These are phyloP conservation scores for Semnornis frantzii DNA, from an alignment of 2,113 vertebrate species.

Conservation along the genomic window DNA sequence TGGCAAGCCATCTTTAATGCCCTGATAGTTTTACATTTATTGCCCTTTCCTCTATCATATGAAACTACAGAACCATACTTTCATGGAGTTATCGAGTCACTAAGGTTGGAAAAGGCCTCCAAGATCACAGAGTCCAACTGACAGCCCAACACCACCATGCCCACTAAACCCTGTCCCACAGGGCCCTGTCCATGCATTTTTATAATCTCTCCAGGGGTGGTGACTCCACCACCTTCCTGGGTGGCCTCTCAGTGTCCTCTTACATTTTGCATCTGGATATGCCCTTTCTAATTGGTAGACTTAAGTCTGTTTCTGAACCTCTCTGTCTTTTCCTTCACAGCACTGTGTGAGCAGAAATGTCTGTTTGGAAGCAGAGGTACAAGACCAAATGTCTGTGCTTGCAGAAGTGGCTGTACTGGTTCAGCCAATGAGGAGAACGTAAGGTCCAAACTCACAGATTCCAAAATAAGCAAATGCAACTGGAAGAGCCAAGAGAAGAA, in stretches of 20 bases:
- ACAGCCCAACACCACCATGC: no score
- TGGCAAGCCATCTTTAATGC: not conserved
- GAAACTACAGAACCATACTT: not conserved
- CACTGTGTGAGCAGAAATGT: constrained; percentile 73
- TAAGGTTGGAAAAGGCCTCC: no score
- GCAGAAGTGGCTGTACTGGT: constrained; percentile 67
- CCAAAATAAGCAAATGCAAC: not conserved
- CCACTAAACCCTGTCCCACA: no score
- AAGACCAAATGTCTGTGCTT: constrained; percentile 79
- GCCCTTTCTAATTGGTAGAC: not conserved
- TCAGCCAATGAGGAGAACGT: constrained; percentile 70
- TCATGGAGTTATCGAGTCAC: no score
- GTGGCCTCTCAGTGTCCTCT: no score
- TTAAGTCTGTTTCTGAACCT: not conserved
- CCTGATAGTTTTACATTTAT: not conserved
- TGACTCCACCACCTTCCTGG: no score
- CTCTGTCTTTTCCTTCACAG: not conserved
- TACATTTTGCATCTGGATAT: not conserved
- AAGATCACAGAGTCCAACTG: no score
- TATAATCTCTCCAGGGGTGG: no score
- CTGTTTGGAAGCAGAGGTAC: constrained; percentile 71
- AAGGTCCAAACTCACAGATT: not conserved
- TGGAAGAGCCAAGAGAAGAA: not conserved
- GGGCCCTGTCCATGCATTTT: no score
- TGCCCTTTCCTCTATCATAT: not conserved